Base-by-base conservation (phyloP, 2,797 vertebrate species). In the Cirrhinus mrigala region DNA sequence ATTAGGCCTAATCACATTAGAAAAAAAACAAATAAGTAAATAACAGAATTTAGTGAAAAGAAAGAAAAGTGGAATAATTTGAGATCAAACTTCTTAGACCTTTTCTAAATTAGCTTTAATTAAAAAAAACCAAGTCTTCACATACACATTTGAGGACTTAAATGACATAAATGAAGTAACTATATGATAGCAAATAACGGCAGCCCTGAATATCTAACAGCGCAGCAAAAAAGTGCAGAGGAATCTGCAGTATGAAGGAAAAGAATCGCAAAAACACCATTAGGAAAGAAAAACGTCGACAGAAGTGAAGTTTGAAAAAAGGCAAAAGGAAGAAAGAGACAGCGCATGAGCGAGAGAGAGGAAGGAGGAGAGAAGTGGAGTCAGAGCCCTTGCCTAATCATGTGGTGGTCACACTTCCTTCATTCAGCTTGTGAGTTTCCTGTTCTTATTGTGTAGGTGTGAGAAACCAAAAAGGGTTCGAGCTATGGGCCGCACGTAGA, bases 321-420 rank as follows among this genome's bases (percentile, higher is more conserved):
- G 44, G 18, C 70, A 22, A 76, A 64, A 44, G 48, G 33, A 24
- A 81, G 24, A 50, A 11, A 50, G 22, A 81, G 62, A 79, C 27
- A 73, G 40, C 46, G 64, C 37, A 14, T 74, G 54, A 70, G 81
- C 27, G 75, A 37, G 74, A 82, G 74, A 82, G 87, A 87, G 81
- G 74, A 78, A 88, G 78, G 84, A 90, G 64, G 70, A 81, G 84
- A 62, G 69, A 24, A 88, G 81, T 48, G 66, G 84, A 85, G 73
- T 89, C 68, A 60, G 83, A 85, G 69, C 15, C 64, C 81, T 91
- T 91, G 88, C 88, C 85, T 87, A 92, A 91, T 91, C 90, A 90
- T 64, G 84, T 69, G 81, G 68, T 81, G 89, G 84, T 88, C 87
- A 90, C 90, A 91, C 90, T 91, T 92, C 90, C 90, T 92, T 88